These are phyloP conservation scores for Sandelia bainsii DNA, from an alignment of 2,797 vertebrate genomes.

Conservation along the genomic window DNA sequence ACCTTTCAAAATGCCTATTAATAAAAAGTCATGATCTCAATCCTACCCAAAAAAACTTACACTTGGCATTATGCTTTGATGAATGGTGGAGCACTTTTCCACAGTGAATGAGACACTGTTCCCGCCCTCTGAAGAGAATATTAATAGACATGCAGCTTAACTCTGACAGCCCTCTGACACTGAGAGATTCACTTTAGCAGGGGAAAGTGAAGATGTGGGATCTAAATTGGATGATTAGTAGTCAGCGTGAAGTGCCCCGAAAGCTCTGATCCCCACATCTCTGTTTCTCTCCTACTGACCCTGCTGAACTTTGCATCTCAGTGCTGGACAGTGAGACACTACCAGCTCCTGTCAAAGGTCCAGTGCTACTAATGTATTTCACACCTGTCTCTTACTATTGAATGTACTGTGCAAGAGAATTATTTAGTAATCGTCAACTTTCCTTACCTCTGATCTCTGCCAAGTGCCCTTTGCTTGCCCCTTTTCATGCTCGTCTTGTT, in stretches of 20 bases:
- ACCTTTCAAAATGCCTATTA: constrained; percentile 66
- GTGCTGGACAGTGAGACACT: constrained; percentile 21
- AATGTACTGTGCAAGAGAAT: neutral
- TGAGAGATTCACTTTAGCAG: constrained; percentile 73
- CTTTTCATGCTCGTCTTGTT: neutral
- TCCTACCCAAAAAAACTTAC: constrained; percentile 26
- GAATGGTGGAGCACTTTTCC: constrained; percentile 40
- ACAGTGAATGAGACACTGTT: constrained; percentile 60
- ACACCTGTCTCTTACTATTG: constrained; percentile 18
- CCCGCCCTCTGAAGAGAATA: constrained; percentile 73
- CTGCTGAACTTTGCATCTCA: constrained; percentile 28
- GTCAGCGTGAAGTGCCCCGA: constrained; percentile 60
- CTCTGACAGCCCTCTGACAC: constrained; percentile 76
- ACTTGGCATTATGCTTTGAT: constrained; percentile 68
- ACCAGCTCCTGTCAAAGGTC: constrained; percentile 39
- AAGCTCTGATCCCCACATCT: constrained; percentile 59
- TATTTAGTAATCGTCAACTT: constrained; percentile 14
- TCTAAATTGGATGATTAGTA: constrained; percentile 80
- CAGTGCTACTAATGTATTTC: constrained; percentile 31
- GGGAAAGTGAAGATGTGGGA: constrained; percentile 68
- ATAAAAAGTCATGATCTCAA: constrained; percentile 64
- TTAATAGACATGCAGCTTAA: constrained; percentile 78
- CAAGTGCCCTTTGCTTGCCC: constrained; percentile 5
- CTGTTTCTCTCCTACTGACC: constrained; percentile 39
- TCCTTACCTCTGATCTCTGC: constrained; percentile 5